Conservation (phyloP, 2,888 invertebrate species). For the Charanyca ferruginea region DNA sequence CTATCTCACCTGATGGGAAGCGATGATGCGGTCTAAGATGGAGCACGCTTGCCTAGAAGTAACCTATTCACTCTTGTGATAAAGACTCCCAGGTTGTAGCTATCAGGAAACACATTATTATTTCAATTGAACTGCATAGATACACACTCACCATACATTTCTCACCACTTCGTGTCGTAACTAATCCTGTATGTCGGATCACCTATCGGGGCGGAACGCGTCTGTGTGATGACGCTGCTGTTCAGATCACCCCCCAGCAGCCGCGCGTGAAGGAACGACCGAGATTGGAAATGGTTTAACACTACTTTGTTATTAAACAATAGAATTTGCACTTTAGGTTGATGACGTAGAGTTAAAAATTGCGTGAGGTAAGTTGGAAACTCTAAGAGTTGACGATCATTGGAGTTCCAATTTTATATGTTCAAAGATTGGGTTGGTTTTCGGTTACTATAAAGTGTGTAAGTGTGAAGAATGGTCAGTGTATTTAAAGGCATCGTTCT, state of each 20-base stretch:
- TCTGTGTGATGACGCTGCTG: slow-evolving; percentile 84
- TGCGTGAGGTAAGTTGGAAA: background rate
- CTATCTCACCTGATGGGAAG: no score
- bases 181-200: slow-evolving; percentile 69
- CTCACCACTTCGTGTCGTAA: slow-evolving; percentile 53
- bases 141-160: slow-evolving; percentile 10
- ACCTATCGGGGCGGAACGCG: slow-evolving; percentile 87
- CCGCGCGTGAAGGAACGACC: slow-evolving; percentile 82
- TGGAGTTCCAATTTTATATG: background rate
- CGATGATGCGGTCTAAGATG: no score
- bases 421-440: slow-evolving; percentile 59
- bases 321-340: slow-evolving; percentile 37
- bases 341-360: slow-evolving; percentile 52
- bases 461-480: slow-evolving; percentile 74
- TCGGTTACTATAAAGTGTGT: slow-evolving; percentile 42
- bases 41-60: no score
- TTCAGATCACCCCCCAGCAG: slow-evolving; percentile 77
- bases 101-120: no score
- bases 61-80: no score
- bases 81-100: no score
- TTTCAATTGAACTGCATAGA: no score
- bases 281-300: slow-evolving; percentile 78
- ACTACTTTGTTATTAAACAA: slow-evolving; percentile 60
- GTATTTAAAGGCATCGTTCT: slow-evolving; percentile 79
- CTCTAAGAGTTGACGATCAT: background rate